Evolutionary conservation across 2,888 invertebrate genomes (phyloP).

Genomic region (Tachina fera): DNA sequence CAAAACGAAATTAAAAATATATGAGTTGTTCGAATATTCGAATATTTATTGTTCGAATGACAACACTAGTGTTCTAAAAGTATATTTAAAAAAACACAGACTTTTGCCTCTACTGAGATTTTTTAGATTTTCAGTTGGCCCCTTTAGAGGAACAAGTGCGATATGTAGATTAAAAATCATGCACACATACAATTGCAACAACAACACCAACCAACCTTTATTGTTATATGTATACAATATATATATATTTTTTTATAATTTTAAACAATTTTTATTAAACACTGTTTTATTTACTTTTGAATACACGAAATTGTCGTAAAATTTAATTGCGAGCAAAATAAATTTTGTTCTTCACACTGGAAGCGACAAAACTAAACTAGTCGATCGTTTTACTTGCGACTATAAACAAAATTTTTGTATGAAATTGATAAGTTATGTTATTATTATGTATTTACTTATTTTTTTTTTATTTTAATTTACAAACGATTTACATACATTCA

Average conservation of each 20-base stretch:
- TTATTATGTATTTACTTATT: too few species aligned
- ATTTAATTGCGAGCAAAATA: slow-evolving; percentile 13
- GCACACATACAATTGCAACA: neutral
- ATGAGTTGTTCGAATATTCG: too few species aligned
- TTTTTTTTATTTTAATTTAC: neutral
- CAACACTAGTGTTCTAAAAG: too few species aligned
- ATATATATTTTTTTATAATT: slow-evolving; percentile 15
- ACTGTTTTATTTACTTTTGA: slow-evolving; percentile 32
- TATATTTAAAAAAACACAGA: too few species aligned
- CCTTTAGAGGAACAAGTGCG: too few species aligned
- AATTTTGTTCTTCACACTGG: slow-evolving; percentile 82
- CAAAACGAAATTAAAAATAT: too few species aligned
- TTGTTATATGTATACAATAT: neutral
- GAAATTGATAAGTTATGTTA: slow-evolving; percentile 30
- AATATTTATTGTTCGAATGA: too few species aligned
- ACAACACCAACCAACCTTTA: slow-evolving; percentile 26
- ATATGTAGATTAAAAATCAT: too few species aligned
- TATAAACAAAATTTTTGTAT: slow-evolving; percentile 46
- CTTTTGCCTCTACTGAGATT: too few species aligned
- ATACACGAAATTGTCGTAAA: neutral
- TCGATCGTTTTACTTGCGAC: slow-evolving; percentile 29
- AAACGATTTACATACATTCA: slow-evolving; percentile 1
- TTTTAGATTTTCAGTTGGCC: too few species aligned
- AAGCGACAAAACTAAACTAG: slow-evolving; percentile 80
- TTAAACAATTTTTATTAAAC: neutral